Percentiles rank a stretch among this genome's conserved stretches.
Evolutionary conservation across 2,113 vertebrate species (phyloP).

Genomic region (Ifrita kowaldi): DNA sequence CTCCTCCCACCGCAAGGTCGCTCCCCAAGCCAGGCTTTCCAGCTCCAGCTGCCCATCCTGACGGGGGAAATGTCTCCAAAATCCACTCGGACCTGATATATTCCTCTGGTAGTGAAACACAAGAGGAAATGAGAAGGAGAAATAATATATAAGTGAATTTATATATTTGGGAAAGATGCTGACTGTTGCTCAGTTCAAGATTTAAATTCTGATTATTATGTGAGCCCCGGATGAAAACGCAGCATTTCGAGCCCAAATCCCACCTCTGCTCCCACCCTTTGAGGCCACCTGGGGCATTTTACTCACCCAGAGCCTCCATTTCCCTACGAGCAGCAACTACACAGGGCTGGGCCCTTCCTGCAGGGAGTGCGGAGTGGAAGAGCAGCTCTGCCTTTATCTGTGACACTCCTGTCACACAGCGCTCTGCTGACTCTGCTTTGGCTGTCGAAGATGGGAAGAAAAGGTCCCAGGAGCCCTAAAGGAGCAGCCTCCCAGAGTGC

Average conservation of each 20-base stretch:
- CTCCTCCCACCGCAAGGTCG: rapidly evolving
- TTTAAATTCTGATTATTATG: background rate
- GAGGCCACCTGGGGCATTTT: background rate
- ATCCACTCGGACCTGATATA: background rate
- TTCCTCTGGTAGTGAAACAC: background rate
- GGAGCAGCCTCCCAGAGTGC: background rate
- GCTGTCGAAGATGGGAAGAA: background rate
- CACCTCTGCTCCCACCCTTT: background rate
- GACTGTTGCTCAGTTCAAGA: background rate
- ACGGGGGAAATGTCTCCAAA: background rate
- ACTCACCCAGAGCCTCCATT: background rate
- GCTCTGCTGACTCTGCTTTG: background rate
- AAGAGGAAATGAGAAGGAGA: background rate
- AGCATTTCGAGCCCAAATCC: background rate
- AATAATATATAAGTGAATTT: rapidly evolving
- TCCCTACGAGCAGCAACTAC: background rate
- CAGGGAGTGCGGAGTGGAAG: background rate
- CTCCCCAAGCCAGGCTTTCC: background rate
- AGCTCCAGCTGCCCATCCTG: background rate
- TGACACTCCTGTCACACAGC: background rate
- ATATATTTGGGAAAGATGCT: background rate
- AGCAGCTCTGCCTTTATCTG: background rate
- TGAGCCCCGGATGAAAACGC: background rate
- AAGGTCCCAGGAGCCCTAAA: background rate
- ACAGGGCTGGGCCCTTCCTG: background rate